Percentiles rank a stretch among this genome's conserved stretches.
These are phyloP conservation scores for Rhombomys opimus DNA, from an alignment of 2,113 vertebrate species.

Conservation along the genomic window DNA sequence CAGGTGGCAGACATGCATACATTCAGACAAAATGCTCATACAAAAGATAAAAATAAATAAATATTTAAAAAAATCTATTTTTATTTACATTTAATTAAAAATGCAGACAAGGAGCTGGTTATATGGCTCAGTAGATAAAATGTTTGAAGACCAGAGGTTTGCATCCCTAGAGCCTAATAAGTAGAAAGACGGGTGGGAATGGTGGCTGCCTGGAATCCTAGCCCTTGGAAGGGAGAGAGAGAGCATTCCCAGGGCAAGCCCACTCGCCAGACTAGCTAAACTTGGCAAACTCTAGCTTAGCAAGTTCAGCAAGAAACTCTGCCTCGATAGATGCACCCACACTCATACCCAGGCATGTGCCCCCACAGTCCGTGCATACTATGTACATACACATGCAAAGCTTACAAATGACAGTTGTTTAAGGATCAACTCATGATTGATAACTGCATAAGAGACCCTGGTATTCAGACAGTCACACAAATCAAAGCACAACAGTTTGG, in stretches of 20 bases:
- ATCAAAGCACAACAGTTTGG: background rate
- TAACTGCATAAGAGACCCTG: constrained; percentile 5
- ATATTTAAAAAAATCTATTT: background rate
- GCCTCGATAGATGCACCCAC: background rate
- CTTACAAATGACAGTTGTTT: background rate
- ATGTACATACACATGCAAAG: background rate
- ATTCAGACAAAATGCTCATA: background rate
- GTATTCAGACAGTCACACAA: background rate
- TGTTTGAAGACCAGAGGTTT: background rate
- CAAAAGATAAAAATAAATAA: background rate
- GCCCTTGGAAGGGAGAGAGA: background rate
- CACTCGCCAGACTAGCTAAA: background rate
- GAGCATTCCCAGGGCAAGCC: background rate
- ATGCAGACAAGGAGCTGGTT: background rate
- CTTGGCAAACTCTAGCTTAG: background rate
- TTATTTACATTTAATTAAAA: background rate
- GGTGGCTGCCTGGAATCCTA: background rate
- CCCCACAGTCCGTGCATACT: background rate
- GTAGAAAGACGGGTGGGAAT: background rate
- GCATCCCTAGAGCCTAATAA: background rate
- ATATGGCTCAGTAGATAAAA: background rate
- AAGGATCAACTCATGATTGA: constrained; percentile 15
- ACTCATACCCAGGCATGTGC: background rate
- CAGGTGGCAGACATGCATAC: background rate
- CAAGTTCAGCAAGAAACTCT: background rate